Evolutionary conservation across 2,888 invertebrate species (phyloP).

Genomic region (Latrodectus hesperus): DNA sequence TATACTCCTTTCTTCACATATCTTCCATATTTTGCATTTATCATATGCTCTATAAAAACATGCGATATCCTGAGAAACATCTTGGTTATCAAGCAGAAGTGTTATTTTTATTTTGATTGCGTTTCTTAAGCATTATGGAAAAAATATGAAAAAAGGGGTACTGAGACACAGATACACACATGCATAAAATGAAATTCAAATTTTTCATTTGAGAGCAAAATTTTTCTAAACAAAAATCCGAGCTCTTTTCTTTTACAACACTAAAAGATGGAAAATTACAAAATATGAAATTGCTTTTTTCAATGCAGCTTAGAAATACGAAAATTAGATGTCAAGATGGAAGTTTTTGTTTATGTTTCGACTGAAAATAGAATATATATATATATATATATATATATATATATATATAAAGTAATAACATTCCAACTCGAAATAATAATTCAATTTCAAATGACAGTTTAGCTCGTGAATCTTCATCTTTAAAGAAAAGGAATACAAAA

Average conservation of each 20-base stretch:
- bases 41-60: slow-evolving; percentile 38
- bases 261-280: slow-evolving; percentile 37
- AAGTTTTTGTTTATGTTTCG: slow-evolving; percentile 15
- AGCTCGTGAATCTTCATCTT: too few relatives aligned
- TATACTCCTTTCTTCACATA: not conserved
- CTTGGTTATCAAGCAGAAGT: slow-evolving; percentile 50
- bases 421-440: too few relatives aligned
- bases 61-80: slow-evolving; percentile 30
- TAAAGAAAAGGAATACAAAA: too few relatives aligned
- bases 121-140: not conserved
- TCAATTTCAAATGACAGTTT: too few relatives aligned
- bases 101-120: slow-evolving; percentile 42
- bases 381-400: too few relatives aligned
- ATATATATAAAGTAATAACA: too few relatives aligned
- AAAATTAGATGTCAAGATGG: slow-evolving; percentile 48
- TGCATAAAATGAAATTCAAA: slow-evolving; percentile 16
- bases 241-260: not conserved
- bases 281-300: slow-evolving; percentile 52
- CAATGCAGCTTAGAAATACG: slow-evolving; percentile 33
- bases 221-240: not conserved
- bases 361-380: too few relatives aligned
- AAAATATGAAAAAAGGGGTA: not conserved
- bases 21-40: slow-evolving; percentile 38
- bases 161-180: not conserved
- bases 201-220: not conserved